Evolutionary conservation across 1,140 invertebrate genomes (phyloP), one percentile per base, ranked within the genome.

Genomic region (Acyrthosiphon pisum): DNA sequence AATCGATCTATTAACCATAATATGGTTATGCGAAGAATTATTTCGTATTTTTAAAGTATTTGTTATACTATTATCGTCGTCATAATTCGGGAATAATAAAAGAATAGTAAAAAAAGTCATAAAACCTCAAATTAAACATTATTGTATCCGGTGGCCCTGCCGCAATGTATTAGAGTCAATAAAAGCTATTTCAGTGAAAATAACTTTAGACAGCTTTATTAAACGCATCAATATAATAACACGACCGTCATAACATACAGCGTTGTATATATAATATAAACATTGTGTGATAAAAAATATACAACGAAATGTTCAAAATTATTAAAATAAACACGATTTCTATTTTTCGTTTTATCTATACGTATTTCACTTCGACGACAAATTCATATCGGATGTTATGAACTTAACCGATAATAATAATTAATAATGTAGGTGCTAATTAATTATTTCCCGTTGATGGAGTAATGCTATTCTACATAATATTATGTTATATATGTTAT

Each of bases 181-280:
- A 84, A 84, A 84, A 84, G 3, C 22, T 44, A 41, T 84, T 84
- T 84, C 6, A 44, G 37, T 44, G 41, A 41, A 44, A 84, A 84
- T 41, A 84, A 84, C 83, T 84, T 84, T 44, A 1, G 83, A 84
- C 35, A 84, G 37, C 83, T 83, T 37, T 83, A 83, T 83, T 83
- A 37, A 83, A 37, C 18, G 35, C 76, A 35, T 83, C 4, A 22
- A 83, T 20, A 83, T 83, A 83, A 68, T 68, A 68, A 23, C 23
- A 37, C 22, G 8, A 22, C 18, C 35, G 4, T 37, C 35, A 23
- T 83, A 83, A 83, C 35, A n/a, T 14, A n/a, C n/a, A n/a, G n/a
- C 14, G 11, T 14, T 76, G 4, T n/a, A n/a, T 76, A 68, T 60
- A 76, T 18, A n/a, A 76, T 60, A 60, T 46, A 60, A n/a, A 76